phyloP scores from a whole-genome alignment of 1,140 invertebrate species.

The Nasonia vitripennis region DNA sequence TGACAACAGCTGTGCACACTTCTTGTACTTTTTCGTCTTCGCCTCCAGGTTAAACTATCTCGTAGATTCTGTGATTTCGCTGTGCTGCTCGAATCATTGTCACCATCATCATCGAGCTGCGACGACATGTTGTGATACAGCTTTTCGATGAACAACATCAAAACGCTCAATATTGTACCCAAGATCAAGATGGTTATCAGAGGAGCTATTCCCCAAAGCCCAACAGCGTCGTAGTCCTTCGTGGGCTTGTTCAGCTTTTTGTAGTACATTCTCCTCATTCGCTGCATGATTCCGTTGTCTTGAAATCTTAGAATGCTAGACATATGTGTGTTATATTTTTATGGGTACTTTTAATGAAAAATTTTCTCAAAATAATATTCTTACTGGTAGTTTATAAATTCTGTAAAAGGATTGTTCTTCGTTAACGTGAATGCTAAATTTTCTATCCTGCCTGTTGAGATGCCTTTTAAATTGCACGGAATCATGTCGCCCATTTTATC shows the following conservation, averaged over 20 bases:
- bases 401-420: constrained; percentile 37
- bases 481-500: constrained; percentile 1
- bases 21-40: not conserved
- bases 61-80: not conserved
- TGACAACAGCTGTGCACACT: not conserved
- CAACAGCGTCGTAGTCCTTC: not conserved
- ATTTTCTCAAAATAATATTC: not conserved
- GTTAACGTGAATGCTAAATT: constrained; percentile 34
- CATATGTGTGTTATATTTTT: not conserved
- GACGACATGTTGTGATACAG: not conserved
- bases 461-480: constrained; percentile 16
- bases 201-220: not conserved
- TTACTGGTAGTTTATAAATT: constrained; percentile 44
- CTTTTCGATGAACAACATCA: not conserved
- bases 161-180: not conserved
- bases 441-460: constrained; percentile 9
- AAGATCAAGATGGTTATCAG: not conserved
- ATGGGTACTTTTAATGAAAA: not conserved
- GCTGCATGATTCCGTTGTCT: constrained; percentile 2
- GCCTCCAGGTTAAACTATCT: not conserved
- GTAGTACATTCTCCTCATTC: constrained; percentile 5
- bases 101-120: not conserved
- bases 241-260: not conserved
- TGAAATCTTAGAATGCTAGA: constrained; percentile 1
- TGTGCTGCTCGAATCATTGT: not conserved